Evolutionary conservation across 1,140 invertebrate genomes (phyloP).

Genomic region (Leptinotarsa lineolata): DNA sequence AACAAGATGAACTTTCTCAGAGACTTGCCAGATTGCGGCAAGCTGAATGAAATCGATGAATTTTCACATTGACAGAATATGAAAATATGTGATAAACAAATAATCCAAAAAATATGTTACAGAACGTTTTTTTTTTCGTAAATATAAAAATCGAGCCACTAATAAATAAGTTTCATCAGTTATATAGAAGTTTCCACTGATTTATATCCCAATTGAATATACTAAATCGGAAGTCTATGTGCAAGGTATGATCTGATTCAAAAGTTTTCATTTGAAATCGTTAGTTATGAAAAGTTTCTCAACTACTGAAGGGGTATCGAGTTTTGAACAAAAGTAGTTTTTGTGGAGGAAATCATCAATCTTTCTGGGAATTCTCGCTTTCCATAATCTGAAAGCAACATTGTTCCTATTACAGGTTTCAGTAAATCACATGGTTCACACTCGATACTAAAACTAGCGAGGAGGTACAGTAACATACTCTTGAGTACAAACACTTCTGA

Average conservation of each 20-base stretch:
- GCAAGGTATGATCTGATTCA: no score
- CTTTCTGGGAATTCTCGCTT: no score
- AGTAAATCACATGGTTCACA: conserved; percentile 17
- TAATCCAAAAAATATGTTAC: conserved; percentile 1
- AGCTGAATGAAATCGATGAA: conserved; percentile 60
- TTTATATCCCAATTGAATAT: no score
- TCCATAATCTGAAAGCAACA: no score
- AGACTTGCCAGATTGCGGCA: conserved; percentile 90
- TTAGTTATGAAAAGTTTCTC: neutral
- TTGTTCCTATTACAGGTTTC: conserved; percentile 15
- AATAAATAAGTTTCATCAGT: no score
- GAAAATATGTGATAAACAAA: neutral
- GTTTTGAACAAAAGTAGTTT: neutral
- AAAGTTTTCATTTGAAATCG: neutral
- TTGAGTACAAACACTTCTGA: conserved; percentile 1
- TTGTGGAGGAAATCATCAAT: neutral
- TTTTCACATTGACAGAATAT: neutral
- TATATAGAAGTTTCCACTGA: no score
- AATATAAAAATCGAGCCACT: no score
- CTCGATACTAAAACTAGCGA: conserved; percentile 4
- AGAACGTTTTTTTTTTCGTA: no score
- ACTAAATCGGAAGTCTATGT: no score
- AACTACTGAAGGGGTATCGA: neutral
- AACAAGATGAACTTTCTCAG: conserved; percentile 95
- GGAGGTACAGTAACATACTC: conserved; percentile 6